Evolutionary conservation across 2,113 vertebrate genomes (phyloP).

Genomic region (Hiodon alosoides): DNA sequence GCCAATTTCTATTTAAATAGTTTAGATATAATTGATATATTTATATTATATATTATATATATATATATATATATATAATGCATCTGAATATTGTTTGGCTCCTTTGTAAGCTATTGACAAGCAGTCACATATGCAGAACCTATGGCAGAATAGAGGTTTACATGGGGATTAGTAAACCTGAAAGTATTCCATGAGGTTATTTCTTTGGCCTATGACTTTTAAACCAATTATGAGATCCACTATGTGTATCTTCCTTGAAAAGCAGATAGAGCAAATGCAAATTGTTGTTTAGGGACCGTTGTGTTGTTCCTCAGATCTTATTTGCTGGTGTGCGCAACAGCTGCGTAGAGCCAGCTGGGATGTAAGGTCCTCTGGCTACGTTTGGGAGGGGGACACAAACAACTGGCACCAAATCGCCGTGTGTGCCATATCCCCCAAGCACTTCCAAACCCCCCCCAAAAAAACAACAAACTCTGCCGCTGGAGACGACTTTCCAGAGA

Average conservation of each 20-base stretch:
- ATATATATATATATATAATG: not conserved
- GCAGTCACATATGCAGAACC: not conserved
- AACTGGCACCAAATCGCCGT: slow-evolving; percentile 59
- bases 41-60: not conserved
- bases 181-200: not conserved
- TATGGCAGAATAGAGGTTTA: not conserved
- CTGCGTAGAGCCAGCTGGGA: slow-evolving; percentile 66
- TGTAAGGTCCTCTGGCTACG: slow-evolving; percentile 62
- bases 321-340: slow-evolving; percentile 57
- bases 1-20: too few relatives aligned
- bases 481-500: slow-evolving; percentile 44
- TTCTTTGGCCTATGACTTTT: not conserved
- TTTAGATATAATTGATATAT: too few relatives aligned
- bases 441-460: slow-evolving; percentile 24
- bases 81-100: not conserved
- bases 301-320: not conserved
- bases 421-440: slow-evolving; percentile 34
- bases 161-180: not conserved
- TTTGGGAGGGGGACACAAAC: slow-evolving; percentile 59
- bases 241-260: not conserved
- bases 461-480: slow-evolving; percentile 32
- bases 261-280: not conserved
- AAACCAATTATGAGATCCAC: not conserved
- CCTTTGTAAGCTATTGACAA: not conserved
- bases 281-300: not conserved